phyloP scores from a whole-genome alignment of 2,797 vertebrate genomes.

The Schizothorax lantsangensis region DNA sequence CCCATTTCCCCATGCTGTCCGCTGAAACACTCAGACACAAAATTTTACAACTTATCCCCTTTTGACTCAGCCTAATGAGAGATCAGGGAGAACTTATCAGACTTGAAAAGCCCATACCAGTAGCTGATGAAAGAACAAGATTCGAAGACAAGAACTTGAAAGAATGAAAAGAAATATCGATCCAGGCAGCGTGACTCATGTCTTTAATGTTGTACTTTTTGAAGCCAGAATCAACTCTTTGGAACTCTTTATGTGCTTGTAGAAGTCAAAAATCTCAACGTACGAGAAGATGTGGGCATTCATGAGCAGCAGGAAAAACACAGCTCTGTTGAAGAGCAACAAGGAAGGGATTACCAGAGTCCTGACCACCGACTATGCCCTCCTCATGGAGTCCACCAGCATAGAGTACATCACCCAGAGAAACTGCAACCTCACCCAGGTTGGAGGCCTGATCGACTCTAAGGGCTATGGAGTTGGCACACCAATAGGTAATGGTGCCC shows the following conservation, averaged over 20 bases:
- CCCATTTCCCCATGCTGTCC: conserved; percentile 69
- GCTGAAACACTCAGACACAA: conserved; percentile 43
- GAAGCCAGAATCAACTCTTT: conserved; percentile 28
- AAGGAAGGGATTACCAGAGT: conserved; percentile 93
- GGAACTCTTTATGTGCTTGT: conserved; percentile 41
- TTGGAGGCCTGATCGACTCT: conserved; percentile 96
- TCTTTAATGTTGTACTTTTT: background rate
- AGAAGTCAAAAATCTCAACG: conserved; percentile 99
- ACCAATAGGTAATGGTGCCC: conserved; percentile 88
- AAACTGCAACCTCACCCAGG: conserved; percentile 98
- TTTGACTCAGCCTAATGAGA: conserved; percentile 41
- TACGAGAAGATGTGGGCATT: conserved; percentile 99
- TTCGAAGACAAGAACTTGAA: background rate
- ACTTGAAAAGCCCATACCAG: conserved; percentile 27
- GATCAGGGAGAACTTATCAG: conserved; percentile 20
- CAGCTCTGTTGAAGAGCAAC: conserved; percentile 91
- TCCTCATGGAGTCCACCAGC: conserved; percentile 99
- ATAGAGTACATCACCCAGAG: conserved; percentile 98
- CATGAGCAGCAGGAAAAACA: conserved; percentile 97
- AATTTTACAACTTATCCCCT: conserved; percentile 44
- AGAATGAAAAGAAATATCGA: conserved; percentile 22
- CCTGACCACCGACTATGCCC: conserved; percentile 94
- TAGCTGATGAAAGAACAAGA: background rate
- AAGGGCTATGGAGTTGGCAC: conserved; percentile 99
- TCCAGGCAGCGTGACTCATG: background rate